Evolutionary conservation across 1,140 invertebrate species (phyloP).

Genomic region (Drosophila virilis): DNA sequence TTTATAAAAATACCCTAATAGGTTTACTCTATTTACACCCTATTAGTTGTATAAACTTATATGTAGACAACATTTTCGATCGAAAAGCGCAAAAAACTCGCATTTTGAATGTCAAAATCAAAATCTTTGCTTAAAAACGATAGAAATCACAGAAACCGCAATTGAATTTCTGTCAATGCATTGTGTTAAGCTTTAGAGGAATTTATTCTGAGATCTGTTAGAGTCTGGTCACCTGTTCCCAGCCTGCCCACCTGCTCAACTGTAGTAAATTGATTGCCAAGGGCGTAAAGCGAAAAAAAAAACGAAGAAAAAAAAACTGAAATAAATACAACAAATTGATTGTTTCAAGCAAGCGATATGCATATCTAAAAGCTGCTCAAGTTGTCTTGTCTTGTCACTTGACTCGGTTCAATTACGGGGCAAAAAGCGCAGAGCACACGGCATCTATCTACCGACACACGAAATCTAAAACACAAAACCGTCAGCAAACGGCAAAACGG

Average conservation of each 20-base stretch:
- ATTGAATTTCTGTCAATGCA: conserved; percentile 4
- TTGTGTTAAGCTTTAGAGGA: conserved; percentile 1
- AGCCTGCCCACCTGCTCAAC: conserved; percentile 10
- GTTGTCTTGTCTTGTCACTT: conserved; percentile 56
- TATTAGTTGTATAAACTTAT: too few species aligned
- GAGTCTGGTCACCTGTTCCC: conserved; percentile 23
- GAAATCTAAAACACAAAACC: conserved; percentile 6
- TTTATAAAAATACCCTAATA: too few species aligned
- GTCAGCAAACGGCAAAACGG: conserved; percentile 30
- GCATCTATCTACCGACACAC: conserved; percentile 6
- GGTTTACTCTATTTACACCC: too few species aligned
- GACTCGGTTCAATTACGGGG: conserved; percentile 36
- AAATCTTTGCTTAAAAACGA: background rate
- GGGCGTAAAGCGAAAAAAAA: conserved; percentile 23
- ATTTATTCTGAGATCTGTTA: background rate
- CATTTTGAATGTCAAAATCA: conserved; percentile 1
- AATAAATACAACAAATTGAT: conserved; percentile 43
- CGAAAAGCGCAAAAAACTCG: background rate
- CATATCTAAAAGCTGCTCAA: conserved; percentile 54
- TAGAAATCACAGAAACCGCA: background rate
- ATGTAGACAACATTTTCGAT: background rate
- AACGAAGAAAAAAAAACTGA: background rate
- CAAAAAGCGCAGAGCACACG: conserved; percentile 14
- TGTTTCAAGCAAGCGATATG: conserved; percentile 52
- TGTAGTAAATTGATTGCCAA: conserved; percentile 48